Conservation (phyloP, 2,113 vertebrate genomes). For the Amia ocellicauda region DNA sequence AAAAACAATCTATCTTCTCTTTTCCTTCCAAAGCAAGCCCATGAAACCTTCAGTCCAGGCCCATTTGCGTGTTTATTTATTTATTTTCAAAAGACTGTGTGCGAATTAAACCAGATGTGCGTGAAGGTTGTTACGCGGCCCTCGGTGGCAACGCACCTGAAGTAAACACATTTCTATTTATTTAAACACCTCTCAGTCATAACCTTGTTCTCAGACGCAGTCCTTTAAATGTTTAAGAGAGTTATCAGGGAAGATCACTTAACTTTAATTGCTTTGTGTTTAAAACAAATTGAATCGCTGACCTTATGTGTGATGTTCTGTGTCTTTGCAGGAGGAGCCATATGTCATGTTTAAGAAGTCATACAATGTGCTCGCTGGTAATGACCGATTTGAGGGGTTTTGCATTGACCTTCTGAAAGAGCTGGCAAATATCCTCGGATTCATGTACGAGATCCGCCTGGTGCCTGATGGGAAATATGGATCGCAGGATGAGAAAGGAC, state of each 20-base stretch:
- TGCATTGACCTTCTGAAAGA: constrained; percentile 96
- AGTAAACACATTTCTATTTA: constrained; percentile 9
- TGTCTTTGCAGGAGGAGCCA: constrained; percentile 82
- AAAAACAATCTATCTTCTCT: too few species aligned
- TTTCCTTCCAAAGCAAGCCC: not conserved
- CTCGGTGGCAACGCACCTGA: not conserved
- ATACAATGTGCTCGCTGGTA: constrained; percentile 87
- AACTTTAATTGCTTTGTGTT: constrained; percentile 53
- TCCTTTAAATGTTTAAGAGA: constrained; percentile 48
- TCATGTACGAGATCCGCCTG: constrained; percentile 90
- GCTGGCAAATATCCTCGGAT: constrained; percentile 87
- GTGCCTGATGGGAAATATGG: constrained; percentile 93
- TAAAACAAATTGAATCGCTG: constrained; percentile 54
- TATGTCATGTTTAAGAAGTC: constrained; percentile 98
- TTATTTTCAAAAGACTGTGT: not conserved
- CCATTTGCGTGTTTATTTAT: too few species aligned
- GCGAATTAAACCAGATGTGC: not conserved
- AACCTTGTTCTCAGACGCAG: constrained; percentile 19
- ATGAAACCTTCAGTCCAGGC: not conserved
- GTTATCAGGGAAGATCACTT: constrained; percentile 56
- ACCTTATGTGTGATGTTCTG: constrained; percentile 60
- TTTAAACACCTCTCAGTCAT: constrained; percentile 21
- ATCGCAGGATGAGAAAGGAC: constrained; percentile 94
- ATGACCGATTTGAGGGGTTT: constrained; percentile 95
- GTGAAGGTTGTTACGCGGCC: not conserved